Conservation (phyloP, 2,797 vertebrate genomes). For the Mormyrops attenuatus region DNA sequence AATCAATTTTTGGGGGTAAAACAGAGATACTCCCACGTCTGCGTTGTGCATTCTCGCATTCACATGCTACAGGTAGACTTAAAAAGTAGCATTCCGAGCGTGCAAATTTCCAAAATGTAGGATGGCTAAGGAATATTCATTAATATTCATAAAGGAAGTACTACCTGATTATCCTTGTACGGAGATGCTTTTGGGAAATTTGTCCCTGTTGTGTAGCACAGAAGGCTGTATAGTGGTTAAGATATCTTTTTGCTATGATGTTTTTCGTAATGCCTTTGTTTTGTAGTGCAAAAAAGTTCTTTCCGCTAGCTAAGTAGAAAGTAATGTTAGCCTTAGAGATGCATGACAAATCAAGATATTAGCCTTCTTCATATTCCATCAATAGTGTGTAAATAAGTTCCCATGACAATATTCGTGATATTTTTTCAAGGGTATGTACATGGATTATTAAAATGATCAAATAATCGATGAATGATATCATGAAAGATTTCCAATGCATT, state of each 20-base stretch:
- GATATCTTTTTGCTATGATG: not conserved
- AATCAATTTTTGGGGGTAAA: not conserved
- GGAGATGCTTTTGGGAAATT: not conserved
- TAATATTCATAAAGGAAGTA: not conserved
- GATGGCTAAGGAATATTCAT: not conserved
- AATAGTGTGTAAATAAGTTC: not conserved
- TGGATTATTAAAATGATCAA: not conserved
- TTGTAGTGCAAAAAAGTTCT: not conserved
- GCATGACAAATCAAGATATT: not conserved
- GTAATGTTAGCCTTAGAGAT: not conserved
- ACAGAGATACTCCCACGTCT: not conserved
- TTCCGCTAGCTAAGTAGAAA: not conserved
- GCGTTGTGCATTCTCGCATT: not conserved
- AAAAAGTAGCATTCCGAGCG: not conserved
- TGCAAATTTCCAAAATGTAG: not conserved
- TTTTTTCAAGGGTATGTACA: not conserved
- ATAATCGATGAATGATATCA: not conserved
- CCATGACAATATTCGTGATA: not conserved
- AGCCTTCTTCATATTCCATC: not conserved
- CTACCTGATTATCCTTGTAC: not conserved
- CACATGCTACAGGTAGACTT: not conserved
- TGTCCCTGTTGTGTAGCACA: not conserved
- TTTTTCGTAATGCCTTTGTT: not conserved
- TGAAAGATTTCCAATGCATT: not conserved
- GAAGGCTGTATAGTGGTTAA: not conserved